Evolutionary conservation across 2,113 vertebrate species (phyloP).

Genomic region (Mus spicilegus): DNA sequence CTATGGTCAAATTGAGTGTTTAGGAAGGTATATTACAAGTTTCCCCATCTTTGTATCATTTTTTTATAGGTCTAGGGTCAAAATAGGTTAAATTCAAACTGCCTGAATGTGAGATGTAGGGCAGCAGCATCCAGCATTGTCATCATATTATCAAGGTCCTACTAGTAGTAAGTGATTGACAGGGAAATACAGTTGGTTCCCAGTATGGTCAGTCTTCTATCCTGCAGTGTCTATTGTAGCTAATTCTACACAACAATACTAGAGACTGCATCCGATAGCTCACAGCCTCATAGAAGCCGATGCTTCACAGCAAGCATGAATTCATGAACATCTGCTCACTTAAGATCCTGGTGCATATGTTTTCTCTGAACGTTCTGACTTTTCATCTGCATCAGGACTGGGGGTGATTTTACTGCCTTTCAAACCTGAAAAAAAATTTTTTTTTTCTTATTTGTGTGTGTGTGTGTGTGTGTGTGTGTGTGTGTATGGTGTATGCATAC

Average conservation of each 20-base stretch:
- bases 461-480: background rate
- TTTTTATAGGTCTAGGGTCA: background rate
- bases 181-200: background rate
- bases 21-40: background rate
- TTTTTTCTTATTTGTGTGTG: background rate
- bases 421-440: background rate
- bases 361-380: background rate
- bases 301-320: background rate
- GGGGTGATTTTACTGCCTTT: background rate
- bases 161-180: background rate
- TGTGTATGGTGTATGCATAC: background rate
- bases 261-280: no score
- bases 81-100: background rate
- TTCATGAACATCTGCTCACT: background rate
- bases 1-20: background rate
- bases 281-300: background rate
- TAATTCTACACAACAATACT: background rate
- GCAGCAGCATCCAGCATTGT: background rate
- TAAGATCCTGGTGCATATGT: fast-evolving
- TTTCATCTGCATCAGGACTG: background rate
- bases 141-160: background rate
- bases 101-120: background rate
- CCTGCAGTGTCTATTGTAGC: no score
- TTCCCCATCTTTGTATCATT: background rate
- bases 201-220: background rate